Evolutionary conservation across 2,888 invertebrate genomes (phyloP), one percentile per base, ranked within the genome.

Genomic region (Drosophila kambysellisi): DNA sequence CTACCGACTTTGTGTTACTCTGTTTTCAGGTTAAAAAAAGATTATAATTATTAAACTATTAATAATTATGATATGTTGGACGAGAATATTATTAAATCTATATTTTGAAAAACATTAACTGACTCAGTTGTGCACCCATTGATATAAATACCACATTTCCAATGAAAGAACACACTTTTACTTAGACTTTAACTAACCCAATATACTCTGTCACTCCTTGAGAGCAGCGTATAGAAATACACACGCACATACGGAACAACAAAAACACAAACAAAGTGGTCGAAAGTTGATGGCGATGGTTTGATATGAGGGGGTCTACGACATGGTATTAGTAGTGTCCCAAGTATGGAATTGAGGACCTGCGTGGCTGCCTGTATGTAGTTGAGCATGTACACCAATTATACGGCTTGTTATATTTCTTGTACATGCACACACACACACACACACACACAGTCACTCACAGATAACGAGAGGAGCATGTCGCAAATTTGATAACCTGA

Each of bases 311-410:
- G 15, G 25, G 9, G 30, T 9, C 17, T 20, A 43, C 15, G 30
- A 11, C 4, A 11, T 11, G 37, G 15, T 35, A 12, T 57, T 30
- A 20, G 46, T 58, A 20, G 46, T 58, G 62, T 25, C 11, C 33
- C 53, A 56, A 65, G 62, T 50, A 50, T 48, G 54, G 48, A 41
- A 64, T 46, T 64, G 60, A 12, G 61, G 39, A 74, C 32, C 41
- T 54, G 58, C 53, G 43, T 54, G 43, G n/a, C 53, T 58, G 71
- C 52, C 70, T 66, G 66, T 69, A 78, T 76, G 70, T 43, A 43
- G 41, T 68, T 72, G 79, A 76, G 69, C 81, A 77, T 86, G 87
- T 81, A 75, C 73, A 82, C 87, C 87, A 90, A 87, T 90, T 87
- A 90, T 87, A 73, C 73, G 79, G 87, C 85, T 83, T 88, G 81